Evolutionary conservation across 2,113 vertebrate species (phyloP).

Genomic region (Chaetorhynchus papuensis): DNA sequence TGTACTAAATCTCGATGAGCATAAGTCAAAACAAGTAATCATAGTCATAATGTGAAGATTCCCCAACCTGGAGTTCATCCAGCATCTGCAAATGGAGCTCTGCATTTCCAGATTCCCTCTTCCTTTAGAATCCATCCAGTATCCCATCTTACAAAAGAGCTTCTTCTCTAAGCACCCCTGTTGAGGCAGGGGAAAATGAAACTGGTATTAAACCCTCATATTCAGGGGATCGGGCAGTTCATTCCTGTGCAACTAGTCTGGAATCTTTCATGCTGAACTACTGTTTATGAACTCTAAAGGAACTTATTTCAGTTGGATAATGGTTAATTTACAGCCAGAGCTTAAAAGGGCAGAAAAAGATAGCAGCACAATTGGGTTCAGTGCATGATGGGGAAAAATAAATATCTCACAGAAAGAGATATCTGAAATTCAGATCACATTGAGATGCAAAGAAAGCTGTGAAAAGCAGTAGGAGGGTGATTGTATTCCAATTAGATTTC

Average conservation of each 20-base stretch:
- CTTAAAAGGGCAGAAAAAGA: conserved; percentile 61
- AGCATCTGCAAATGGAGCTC: neutral
- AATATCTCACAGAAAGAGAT: conserved; percentile 57
- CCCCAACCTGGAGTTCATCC: neutral
- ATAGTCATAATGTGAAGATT: neutral
- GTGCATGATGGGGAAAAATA: conserved; percentile 62
- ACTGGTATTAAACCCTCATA: neutral
- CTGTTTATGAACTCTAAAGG: conserved; percentile 51
- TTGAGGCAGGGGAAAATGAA: neutral
- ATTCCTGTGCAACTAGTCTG: neutral
- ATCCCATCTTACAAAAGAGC: neutral
- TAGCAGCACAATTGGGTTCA: conserved; percentile 56
- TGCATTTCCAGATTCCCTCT: neutral
- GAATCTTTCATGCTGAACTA: conserved; percentile 40
- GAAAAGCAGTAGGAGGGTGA: conserved; percentile 59
- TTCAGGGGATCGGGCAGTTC: neutral
- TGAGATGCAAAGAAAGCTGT: conserved; percentile 64
- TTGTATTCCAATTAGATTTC: conserved; percentile 73
- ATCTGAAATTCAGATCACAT: conserved; percentile 74
- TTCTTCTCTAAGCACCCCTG: neutral
- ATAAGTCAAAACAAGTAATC: neutral
- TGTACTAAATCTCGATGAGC: neutral
- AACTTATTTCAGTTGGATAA: conserved; percentile 54
- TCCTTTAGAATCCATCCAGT: neutral
- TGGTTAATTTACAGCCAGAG: conserved; percentile 66